phyloP scores from a whole-genome alignment of 2,888 invertebrate genomes.

The Operophtera brumata region DNA sequence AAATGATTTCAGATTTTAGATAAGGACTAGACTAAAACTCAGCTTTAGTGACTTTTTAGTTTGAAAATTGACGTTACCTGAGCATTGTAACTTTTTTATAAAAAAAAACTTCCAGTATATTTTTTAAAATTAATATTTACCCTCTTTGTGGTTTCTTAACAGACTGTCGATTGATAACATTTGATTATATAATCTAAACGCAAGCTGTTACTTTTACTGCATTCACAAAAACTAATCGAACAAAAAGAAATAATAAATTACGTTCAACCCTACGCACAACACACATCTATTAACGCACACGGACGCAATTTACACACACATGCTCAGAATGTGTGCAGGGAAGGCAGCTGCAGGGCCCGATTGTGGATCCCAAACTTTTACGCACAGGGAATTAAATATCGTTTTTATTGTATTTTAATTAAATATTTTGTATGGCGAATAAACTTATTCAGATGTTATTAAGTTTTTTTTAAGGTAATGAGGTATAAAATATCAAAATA shows the following conservation, averaged over 20 bases:
- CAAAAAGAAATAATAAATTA: constrained; percentile 44
- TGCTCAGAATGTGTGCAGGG: constrained; percentile 45
- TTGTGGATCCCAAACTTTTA: constrained; percentile 67
- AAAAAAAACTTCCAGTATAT: background rate
- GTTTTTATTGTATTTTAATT: background rate
- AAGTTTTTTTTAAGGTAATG: too few species aligned
- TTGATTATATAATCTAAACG: constrained; percentile 29
- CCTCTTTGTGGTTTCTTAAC: constrained; percentile 4
- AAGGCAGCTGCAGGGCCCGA: constrained; percentile 77
- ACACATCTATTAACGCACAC: constrained; percentile 35
- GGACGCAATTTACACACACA: constrained; percentile 25
- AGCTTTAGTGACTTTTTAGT: too few species aligned
- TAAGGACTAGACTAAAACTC: too few species aligned
- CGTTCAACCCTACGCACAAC: constrained; percentile 35
- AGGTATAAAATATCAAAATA: too few species aligned
- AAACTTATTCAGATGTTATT: constrained; percentile 10
- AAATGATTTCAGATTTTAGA: background rate
- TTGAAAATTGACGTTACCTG: too few species aligned
- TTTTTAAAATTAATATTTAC: too few species aligned
- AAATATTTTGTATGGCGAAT: constrained; percentile 35
- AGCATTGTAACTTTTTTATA: too few species aligned
- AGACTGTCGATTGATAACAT: constrained; percentile 17
- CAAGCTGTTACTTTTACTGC: constrained; percentile 36
- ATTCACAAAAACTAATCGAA: constrained; percentile 39
- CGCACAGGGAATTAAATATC: too few species aligned